phyloP scores from a whole-genome alignment of 2,797 vertebrate genomes.

The Picus viridis region DNA sequence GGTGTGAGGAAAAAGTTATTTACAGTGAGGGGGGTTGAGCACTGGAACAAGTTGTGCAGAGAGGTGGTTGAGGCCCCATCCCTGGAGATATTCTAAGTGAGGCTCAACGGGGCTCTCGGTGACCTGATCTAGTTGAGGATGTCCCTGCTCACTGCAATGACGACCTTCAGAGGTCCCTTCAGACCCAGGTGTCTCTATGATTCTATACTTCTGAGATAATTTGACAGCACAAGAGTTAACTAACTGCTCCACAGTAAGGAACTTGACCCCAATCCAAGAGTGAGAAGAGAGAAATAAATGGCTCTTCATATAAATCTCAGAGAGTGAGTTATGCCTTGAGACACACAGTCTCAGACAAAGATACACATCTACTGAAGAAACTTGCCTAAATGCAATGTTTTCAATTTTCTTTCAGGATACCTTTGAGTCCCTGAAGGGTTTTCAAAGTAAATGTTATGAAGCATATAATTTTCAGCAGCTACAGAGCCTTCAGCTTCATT shows the following conservation, averaged over 20 bases:
- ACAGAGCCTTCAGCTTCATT: not conserved
- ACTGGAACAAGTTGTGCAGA: too few species aligned
- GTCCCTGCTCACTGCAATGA: too few species aligned
- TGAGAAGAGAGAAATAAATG: not conserved
- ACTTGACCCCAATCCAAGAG: not conserved
- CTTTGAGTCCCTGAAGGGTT: not conserved
- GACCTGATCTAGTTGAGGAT: too few species aligned
- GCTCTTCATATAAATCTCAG: not conserved
- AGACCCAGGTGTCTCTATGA: too few species aligned
- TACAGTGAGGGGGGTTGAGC: too few species aligned
- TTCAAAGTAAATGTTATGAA: not conserved
- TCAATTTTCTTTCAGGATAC: not conserved
- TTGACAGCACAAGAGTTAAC: not conserved
- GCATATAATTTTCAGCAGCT: not conserved
- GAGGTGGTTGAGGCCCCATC: too few species aligned
- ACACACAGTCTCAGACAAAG: not conserved
- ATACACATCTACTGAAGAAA: not conserved
- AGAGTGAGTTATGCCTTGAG: not conserved
- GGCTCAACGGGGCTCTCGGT: too few species aligned
- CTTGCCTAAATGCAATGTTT: not conserved
- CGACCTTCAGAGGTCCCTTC: too few species aligned
- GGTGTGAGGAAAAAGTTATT: too few species aligned
- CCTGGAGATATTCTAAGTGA: too few species aligned
- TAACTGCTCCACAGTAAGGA: not conserved
- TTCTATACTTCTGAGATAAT: not conserved